Evolutionary conservation across 2,113 vertebrate genomes (phyloP).

Genomic region (Heterotis niloticus): DNA sequence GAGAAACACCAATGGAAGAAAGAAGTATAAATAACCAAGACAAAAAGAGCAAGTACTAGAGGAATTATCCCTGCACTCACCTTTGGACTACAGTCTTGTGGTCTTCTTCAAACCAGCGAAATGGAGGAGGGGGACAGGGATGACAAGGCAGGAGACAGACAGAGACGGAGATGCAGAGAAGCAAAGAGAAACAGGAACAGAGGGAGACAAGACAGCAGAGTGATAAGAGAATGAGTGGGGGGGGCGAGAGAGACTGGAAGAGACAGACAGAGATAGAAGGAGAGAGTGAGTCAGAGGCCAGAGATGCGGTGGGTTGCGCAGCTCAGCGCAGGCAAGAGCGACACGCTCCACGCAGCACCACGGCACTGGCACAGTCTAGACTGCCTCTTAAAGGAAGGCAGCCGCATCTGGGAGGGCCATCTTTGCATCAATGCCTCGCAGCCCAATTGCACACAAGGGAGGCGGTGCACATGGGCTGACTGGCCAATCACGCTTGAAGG

Average conservation of each 20-base stretch:
- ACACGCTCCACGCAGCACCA: slow-evolving; percentile 18
- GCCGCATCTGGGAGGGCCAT: slow-evolving; percentile 39
- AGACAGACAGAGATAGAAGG: slow-evolving; percentile 16
- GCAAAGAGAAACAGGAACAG: slow-evolving; percentile 30
- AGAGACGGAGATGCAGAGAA: slow-evolving; percentile 41
- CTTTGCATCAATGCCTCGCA: slow-evolving; percentile 30
- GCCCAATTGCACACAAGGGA: slow-evolving; percentile 44
- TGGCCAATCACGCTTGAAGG: slow-evolving; percentile 42
- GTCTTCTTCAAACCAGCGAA: slow-evolving; percentile 32
- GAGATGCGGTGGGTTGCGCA: slow-evolving; percentile 56
- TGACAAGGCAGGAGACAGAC: slow-evolving; percentile 23
- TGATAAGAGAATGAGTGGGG: neutral
- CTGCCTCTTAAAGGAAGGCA: slow-evolving; percentile 53
- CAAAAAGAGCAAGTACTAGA: neutral
- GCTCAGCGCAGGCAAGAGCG: slow-evolving; percentile 40
- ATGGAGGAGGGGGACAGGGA: slow-evolving; percentile 12
- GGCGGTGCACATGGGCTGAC: slow-evolving; percentile 35
- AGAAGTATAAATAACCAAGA: neutral
- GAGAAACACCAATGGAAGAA: neutral
- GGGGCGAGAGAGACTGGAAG: slow-evolving; percentile 22
- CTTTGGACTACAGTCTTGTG: slow-evolving; percentile 37
- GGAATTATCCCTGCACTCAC: slow-evolving; percentile 40
- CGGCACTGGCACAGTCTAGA: slow-evolving; percentile 48
- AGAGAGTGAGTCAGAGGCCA: slow-evolving; percentile 31
- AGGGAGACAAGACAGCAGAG: slow-evolving; percentile 25